Evolutionary conservation across 2,888 invertebrate species (phyloP).

Genomic region (Gonocerus acuteangulatus): DNA sequence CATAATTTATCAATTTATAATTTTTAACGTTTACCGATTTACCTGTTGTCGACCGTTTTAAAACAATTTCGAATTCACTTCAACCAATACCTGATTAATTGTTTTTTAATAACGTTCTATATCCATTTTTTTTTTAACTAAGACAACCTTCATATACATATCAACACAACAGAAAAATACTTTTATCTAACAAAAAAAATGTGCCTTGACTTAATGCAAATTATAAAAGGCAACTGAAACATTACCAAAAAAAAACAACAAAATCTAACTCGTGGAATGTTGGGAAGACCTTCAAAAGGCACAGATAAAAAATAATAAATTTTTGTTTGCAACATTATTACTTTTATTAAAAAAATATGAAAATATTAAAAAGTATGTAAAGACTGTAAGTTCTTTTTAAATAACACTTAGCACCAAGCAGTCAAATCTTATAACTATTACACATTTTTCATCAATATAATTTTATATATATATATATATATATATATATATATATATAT

Average conservation of each 20-base stretch:
- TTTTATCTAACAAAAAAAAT: neutral
- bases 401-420: constrained; percentile 23
- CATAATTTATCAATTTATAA: no score
- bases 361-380: constrained; percentile 21
- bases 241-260: neutral
- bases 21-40: no score
- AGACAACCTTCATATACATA: no score
- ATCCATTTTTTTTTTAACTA: no score
- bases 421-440: constrained; percentile 11
- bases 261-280: constrained; percentile 7
- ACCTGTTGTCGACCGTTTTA: no score
- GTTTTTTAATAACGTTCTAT: no score
- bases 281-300: constrained; percentile 4
- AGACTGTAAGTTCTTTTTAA: constrained; percentile 15
- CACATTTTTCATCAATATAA: neutral
- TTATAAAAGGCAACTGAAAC: neutral
- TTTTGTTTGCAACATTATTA: constrained; percentile 11
- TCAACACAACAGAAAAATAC: no score
- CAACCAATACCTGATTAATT: no score
- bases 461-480: constrained; percentile 2
- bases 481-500: constrained; percentile 3
- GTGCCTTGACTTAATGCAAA: constrained; percentile 5
- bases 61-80: no score
- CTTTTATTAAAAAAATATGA: constrained; percentile 23
- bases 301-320: constrained; percentile 9